These are phyloP conservation scores for Erebia ligea DNA, from an alignment of 2,888 invertebrate species.

Conservation along the genomic window DNA sequence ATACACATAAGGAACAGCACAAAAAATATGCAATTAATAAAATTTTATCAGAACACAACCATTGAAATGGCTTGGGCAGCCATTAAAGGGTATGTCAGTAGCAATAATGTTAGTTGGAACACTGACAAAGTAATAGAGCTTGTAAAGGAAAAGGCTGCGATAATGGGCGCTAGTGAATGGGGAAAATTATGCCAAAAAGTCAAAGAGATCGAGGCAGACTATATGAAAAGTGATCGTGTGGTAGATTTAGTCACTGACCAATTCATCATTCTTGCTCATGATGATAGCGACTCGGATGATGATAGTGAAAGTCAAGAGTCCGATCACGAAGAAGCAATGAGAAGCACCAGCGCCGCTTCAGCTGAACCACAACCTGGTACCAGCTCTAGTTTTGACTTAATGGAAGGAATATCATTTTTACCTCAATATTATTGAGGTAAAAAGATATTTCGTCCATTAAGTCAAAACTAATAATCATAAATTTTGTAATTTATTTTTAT, in stretches of 20 bases:
- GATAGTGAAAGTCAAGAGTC: neutral
- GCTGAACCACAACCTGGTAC: too few species aligned
- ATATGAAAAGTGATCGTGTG: slow-evolving; percentile 36
- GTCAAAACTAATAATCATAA: too few species aligned
- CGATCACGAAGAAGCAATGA: neutral
- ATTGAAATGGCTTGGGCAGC: slow-evolving; percentile 42
- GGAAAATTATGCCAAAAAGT: slow-evolving; percentile 32
- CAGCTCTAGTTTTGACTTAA: too few species aligned
- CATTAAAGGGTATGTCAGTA: neutral
- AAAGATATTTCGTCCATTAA: too few species aligned
- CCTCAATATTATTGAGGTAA: too few species aligned
- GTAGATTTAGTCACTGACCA: slow-evolving; percentile 37
- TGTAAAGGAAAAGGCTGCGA: slow-evolving; percentile 24
- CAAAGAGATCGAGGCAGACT: slow-evolving; percentile 36
- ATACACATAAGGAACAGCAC: slow-evolving; percentile 37
- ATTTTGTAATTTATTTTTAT: too few species aligned
- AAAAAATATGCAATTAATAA: slow-evolving; percentile 39
- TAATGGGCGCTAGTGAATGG: slow-evolving; percentile 29
- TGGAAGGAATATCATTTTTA: too few species aligned
- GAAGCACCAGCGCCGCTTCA: neutral
- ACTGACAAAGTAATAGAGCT: slow-evolving; percentile 16
- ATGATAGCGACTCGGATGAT: slow-evolving; percentile 14
- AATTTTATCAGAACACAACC: slow-evolving; percentile 37
- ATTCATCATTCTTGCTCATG: slow-evolving; percentile 30
- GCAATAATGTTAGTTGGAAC: slow-evolving; percentile 35